Evolutionary conservation across 2,113 vertebrate species (phyloP).

Genomic region (Gopherus evgoodei): DNA sequence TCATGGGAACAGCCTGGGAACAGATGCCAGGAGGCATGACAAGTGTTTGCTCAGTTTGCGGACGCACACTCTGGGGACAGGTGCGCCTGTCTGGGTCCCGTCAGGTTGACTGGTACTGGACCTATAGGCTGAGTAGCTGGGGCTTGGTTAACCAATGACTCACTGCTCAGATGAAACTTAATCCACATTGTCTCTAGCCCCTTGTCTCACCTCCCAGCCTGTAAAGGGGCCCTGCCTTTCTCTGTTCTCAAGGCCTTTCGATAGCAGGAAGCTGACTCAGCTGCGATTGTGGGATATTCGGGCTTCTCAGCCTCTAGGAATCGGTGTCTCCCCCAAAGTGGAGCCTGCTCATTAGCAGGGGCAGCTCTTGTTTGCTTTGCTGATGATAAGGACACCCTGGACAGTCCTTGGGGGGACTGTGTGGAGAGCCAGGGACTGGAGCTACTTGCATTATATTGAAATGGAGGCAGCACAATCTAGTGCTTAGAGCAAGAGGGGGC

Average conservation of each 20-base stretch:
- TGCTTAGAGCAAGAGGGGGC: conserved; percentile 75
- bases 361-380: not conserved
- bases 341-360: not conserved
- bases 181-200: not conserved
- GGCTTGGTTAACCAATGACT: not conserved
- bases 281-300: not conserved
- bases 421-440: not conserved
- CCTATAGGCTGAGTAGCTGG: not conserved
- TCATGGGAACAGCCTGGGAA: not conserved
- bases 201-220: not conserved
- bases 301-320: not conserved
- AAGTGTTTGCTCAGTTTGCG: not conserved
- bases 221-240: not conserved
- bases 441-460: not conserved
- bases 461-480: conserved; percentile 66
- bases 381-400: not conserved
- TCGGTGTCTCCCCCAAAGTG: not conserved
- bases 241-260: not conserved
- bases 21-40: not conserved
- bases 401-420: not conserved
- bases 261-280: not conserved
- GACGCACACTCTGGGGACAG: not conserved
- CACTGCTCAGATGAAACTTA: not conserved
- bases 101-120: not conserved
- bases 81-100: not conserved